Base-by-base conservation (phyloP, 2,113 vertebrate genomes). In the Coptodon bakossiorum region DNA sequence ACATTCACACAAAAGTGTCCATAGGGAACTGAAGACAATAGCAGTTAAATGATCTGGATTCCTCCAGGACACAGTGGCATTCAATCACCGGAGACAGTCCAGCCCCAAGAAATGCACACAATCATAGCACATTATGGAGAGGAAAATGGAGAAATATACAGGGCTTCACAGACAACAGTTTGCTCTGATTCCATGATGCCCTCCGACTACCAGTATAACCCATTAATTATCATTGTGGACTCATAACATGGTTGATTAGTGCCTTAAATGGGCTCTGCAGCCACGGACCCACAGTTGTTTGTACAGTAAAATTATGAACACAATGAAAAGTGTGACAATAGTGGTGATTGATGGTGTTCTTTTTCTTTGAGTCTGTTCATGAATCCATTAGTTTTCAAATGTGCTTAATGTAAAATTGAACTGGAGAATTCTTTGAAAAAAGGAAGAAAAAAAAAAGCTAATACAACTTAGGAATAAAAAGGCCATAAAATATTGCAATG, bases 21-120 rank as follows among this genome's bases (percentile, higher is more conserved):
- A 24, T 9, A 78, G 91, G 81, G 91, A 87, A 54, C 80, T 17
- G 71, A 53, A 54, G 89, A 92, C 80, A 93, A 91, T 85, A 90
- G 87, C 89, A 90, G 90, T 93, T 93, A 95, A 96, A 95, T 94
- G 93, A 91, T 93, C 82, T 89, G 94, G 89, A 91, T 93, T 94
- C 93, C 92, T 91, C 66, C 90, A 87, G 90, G 91, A 95, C 93
- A 88, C 91, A 94, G 73, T 83, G 52, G 88, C 87, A 82, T 91
- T 96, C 95, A 94, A 94, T 96, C 95, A 94, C 90, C 16, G 63
- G 63, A 76, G 93, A 94, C 94, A 94, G 85, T 82, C 73, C 80
- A 45, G 84, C 93, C 93, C 89, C 8, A 57, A 89, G 94, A 92
- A 95, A 82, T 76, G 89, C 59, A n/a, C 86, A 91, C 90, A 91